A percentile compares a stretch with the other conserved stretches of the same genome.
These are phyloP conservation scores for Limnephilus auricula DNA, from an alignment of 2,888 invertebrate species.

Conservation along the genomic window DNA sequence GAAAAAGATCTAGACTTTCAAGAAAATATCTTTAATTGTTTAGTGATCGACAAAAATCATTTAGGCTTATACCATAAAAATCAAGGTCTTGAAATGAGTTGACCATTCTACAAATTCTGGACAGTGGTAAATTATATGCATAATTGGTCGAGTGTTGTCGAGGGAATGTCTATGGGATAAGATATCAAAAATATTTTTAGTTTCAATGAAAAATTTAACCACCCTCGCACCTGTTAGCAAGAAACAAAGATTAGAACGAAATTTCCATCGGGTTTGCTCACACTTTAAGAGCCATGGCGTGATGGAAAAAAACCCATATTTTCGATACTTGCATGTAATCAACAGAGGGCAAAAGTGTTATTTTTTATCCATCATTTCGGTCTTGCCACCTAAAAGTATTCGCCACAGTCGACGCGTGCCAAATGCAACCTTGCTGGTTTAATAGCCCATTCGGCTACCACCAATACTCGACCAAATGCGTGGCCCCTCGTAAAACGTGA, in stretches of 20 bases:
- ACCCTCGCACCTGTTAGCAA: background rate
- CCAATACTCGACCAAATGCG: background rate
- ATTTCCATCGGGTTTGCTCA: background rate
- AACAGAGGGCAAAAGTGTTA: background rate
- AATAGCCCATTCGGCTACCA: background rate
- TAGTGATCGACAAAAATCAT: no score
- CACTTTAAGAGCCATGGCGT: background rate
- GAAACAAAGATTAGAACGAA: background rate
- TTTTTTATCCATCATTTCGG: background rate
- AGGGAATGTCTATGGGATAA: no score
- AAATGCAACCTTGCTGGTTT: conserved; percentile 39
- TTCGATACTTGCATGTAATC: conserved; percentile 2
- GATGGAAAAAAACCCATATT: background rate
- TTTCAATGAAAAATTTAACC: background rate
- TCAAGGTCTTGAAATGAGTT: no score
- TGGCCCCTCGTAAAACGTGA: background rate
- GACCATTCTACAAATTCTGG: no score
- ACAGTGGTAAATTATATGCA: no score
- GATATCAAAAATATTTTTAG: background rate
- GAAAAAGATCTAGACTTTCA: no score
- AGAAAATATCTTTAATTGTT: no score
- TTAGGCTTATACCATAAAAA: no score
- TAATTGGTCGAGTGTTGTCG: no score
- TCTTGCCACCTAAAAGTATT: conserved; percentile 5
- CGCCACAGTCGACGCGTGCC: conserved; percentile 11